Conservation (phyloP, 2,113 vertebrate genomes). For the Rhadina sibilatrix region DNA sequence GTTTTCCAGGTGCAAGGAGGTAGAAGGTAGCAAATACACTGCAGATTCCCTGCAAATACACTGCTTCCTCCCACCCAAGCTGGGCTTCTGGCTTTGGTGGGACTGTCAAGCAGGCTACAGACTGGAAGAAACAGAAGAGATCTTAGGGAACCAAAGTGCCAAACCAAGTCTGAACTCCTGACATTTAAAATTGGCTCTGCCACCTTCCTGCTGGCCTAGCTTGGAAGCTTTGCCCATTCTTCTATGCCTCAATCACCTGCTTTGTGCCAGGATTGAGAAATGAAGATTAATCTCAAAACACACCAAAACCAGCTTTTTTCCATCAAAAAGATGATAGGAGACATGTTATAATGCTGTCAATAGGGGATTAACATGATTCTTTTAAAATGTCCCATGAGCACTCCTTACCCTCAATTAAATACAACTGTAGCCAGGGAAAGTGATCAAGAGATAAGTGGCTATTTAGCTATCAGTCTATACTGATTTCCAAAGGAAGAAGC, state of each 20-base stretch:
- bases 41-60: too few relatives aligned
- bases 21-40: rapidly evolving
- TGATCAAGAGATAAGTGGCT: not conserved
- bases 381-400: not conserved
- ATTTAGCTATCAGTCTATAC: not conserved
- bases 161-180: not conserved
- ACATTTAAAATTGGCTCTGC: not conserved
- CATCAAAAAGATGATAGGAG: not conserved
- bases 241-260: not conserved
- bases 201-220: not conserved
- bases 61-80: not conserved
- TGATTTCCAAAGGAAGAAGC: not conserved
- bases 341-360: not conserved
- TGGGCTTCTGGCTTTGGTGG: not conserved
- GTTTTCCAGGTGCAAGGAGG: not conserved
- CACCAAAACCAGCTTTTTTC: not conserved
- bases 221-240: not conserved
- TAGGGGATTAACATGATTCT: not conserved
- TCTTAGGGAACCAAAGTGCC: rapidly evolving
- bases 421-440: not conserved
- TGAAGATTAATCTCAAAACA: not conserved
- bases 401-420: not conserved
- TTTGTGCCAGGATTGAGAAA: not conserved
- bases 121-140: not conserved
- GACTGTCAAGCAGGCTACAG: not conserved